Evolutionary conservation across 2,113 vertebrate genomes (phyloP).

Genomic region (Burhinus bistriatus): DNA sequence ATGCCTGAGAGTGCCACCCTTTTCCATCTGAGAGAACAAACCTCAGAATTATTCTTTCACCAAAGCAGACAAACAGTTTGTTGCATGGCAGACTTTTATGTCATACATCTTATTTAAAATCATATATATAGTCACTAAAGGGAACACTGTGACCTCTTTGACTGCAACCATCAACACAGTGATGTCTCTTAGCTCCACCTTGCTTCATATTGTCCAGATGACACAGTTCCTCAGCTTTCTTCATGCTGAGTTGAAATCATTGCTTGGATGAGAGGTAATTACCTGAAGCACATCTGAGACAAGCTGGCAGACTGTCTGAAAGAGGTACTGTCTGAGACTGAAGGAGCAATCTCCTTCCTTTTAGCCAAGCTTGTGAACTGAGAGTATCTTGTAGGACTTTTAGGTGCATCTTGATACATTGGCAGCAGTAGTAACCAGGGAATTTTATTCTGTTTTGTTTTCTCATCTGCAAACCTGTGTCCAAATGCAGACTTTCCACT

Average conservation of each 20-base stretch:
- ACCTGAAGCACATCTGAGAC: background rate
- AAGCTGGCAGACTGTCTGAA: background rate
- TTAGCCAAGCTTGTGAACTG: background rate
- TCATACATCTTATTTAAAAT: background rate
- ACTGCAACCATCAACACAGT: background rate
- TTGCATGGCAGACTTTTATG: background rate
- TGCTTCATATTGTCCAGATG: background rate
- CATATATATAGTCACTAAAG: background rate
- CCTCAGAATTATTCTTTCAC: background rate
- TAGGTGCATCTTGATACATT: background rate
- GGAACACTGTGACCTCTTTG: background rate
- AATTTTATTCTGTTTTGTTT: background rate
- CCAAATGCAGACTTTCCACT: background rate
- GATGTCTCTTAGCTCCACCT: background rate
- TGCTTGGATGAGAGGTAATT: background rate
- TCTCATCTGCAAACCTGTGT: background rate
- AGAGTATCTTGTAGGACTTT: background rate
- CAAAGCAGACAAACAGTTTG: background rate
- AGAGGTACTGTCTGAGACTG: background rate
- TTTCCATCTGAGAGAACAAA: background rate
- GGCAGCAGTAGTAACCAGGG: background rate
- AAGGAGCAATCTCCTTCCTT: background rate
- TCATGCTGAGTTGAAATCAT: background rate
- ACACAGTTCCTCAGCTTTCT: background rate
- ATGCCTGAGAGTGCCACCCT: background rate